Base-by-base conservation (phyloP, 2,113 vertebrate species). In the Dolichallabes microphthalmus region DNA sequence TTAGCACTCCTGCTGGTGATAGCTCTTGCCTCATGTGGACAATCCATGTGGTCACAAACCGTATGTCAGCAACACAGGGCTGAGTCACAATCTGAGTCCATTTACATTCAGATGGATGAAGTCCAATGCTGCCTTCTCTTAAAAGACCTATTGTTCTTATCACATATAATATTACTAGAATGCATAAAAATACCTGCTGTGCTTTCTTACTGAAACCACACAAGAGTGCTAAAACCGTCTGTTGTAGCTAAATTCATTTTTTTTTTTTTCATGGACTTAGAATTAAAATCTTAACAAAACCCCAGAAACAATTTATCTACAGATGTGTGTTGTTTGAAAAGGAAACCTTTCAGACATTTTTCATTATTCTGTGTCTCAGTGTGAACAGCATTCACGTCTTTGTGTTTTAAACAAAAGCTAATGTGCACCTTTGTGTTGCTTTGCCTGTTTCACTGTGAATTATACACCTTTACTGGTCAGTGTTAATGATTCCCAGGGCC, bases 1-100 rank as follows among this genome's bases (percentile, higher is more conserved):
- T 76, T 76, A 75, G 45, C 50, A 17, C 73, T 76, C 50, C 73
- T 76, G 73, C 73, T 55, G 73, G 73, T 76, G 50, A 27, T 76
- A 76, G 73, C 5, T 53, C 53, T 76, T 55, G 50, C 73, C 50
- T 14, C 73, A 76, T 55, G 73, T 53, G 73, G 73, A 17, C n/a
- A 53, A n/a, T 74, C 71, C 68, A 74, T 25, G 71, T 74, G 71
- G 39, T 52, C 45, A 74, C 39, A 25, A n/a, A 13, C 71, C 25
- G 39, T 25, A 39, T 71, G 32, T 25, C 39, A 74, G 6, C 69
- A n/a, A 74, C 39, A 74, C 1, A 74, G 22, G 14, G n/a, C 50
- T 76, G 74, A 76, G 45, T 76, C 52, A 53, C 52, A 55, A 50
- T 10, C 15, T 55, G n/a, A 76, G 52, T 22, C 32, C 17, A 30